phyloP scores from a whole-genome alignment of 2,888 invertebrate genomes.

The Aethes cnicana region DNA sequence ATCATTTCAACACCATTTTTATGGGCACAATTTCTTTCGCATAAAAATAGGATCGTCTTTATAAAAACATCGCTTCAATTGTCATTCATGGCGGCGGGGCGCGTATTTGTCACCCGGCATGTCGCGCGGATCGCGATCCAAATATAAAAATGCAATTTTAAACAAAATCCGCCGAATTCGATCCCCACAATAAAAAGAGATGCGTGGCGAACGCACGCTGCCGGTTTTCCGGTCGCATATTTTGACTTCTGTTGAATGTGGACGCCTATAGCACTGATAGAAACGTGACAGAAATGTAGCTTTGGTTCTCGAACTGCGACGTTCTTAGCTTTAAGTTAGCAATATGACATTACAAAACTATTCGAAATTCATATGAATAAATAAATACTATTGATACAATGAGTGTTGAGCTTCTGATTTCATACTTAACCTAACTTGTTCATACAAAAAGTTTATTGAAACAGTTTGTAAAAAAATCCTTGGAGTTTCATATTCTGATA shows the following conservation, averaged over 20 bases:
- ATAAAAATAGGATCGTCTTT: conserved; percentile 80
- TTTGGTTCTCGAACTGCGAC: no score
- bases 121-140: conserved; percentile 74
- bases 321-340: no score
- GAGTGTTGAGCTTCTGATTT: no score
- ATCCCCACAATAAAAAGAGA: conserved; percentile 77
- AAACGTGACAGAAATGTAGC: conserved; percentile 29
- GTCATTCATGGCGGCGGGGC: conserved; percentile 79
- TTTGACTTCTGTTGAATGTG: conserved; percentile 37
- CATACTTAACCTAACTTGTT: no score
- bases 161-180: conserved; percentile 70
- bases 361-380: no score
- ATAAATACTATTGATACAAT: no score
- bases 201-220: conserved; percentile 59
- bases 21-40: conserved; percentile 79
- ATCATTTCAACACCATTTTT: conserved; percentile 80
- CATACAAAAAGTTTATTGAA: no score
- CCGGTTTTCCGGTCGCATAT: conserved; percentile 44
- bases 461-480: no score
- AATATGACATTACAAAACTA: no score
- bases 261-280: conserved; percentile 19
- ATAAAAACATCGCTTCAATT: conserved; percentile 81
- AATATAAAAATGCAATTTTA: conserved; percentile 83
- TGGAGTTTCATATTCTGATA: no score
- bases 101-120: conserved; percentile 81